These are phyloP conservation scores for Acanthopleura granulata DNA, from an alignment of 2,888 invertebrate genomes.

Conservation along the genomic window DNA sequence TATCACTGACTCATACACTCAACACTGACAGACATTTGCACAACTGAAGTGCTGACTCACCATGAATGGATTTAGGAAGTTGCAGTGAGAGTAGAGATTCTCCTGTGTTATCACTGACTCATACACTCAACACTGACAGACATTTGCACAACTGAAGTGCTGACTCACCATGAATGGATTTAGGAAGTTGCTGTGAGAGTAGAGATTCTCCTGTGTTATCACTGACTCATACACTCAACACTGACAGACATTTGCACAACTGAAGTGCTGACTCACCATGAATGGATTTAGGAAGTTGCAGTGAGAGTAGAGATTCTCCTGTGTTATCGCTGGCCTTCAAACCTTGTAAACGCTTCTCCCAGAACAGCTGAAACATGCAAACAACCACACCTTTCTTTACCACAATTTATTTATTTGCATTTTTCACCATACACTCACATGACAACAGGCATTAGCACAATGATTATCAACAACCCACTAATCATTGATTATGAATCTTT, in stretches of 20 bases:
- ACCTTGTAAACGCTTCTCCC: conserved; percentile 78
- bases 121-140: no score
- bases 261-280: conserved; percentile 58
- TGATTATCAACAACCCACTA: no score
- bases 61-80: conserved; percentile 78
- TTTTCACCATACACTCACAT: no score
- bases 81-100: conserved; percentile 86
- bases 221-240: conserved; percentile 25
- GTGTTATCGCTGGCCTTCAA: conserved; percentile 88
- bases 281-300: conserved; percentile 82
- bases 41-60: conserved; percentile 71
- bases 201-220: conserved; percentile 86
- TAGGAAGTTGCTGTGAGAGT: conserved; percentile 86
- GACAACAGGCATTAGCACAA: no score
- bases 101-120: conserved; percentile 82
- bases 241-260: no score
- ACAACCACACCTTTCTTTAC: not conserved
- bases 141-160: no score
- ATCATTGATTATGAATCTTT: no score
- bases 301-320: conserved; percentile 84
- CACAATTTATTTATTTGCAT: no score
- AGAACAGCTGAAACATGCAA: conserved; percentile 71
- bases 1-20: conserved; percentile 72
- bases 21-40: no score
- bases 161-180: conserved; percentile 71